Evolutionary conservation across 2,113 vertebrate species (phyloP).

Genomic region (Electrona antarctica): DNA sequence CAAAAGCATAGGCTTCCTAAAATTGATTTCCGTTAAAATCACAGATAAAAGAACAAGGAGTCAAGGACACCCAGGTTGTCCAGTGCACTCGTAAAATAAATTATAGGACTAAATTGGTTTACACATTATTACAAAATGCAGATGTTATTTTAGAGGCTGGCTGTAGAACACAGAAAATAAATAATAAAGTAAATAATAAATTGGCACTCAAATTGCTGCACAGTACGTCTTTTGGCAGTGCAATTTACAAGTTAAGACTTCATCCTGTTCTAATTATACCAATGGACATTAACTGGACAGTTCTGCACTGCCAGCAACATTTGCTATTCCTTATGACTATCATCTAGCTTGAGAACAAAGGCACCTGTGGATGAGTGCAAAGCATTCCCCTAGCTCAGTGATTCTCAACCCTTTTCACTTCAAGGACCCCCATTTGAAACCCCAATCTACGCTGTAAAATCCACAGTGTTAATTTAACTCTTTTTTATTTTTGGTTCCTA

Average conservation of each 20-base stretch:
- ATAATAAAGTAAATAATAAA: conserved; percentile 38
- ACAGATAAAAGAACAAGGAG: too few relatives aligned
- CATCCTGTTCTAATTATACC: conserved; percentile 33
- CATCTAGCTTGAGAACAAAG: not conserved
- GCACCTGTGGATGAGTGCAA: conserved; percentile 33
- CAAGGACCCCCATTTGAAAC: too few relatives aligned
- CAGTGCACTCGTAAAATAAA: too few relatives aligned
- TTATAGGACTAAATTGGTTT: not conserved
- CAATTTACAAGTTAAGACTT: conserved; percentile 21
- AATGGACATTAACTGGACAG: conserved; percentile 6
- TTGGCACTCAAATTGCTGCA: conserved; percentile 41
- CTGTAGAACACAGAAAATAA: too few relatives aligned
- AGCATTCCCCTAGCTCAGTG: not conserved
- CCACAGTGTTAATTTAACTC: too few relatives aligned
- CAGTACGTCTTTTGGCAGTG: conserved; percentile 23
- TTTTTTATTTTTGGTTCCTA: too few relatives aligned
- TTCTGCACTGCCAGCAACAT: conserved; percentile 1
- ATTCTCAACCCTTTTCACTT: too few relatives aligned
- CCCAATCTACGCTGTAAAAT: too few relatives aligned
- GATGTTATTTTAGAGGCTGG: not conserved
- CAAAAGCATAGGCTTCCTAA: too few relatives aligned
- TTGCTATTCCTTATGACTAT: not conserved
- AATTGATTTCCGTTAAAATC: too few relatives aligned
- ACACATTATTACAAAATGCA: not conserved
- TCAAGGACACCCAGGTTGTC: too few relatives aligned